Evolutionary conservation across 2,888 invertebrate species (phyloP).

Genomic region (Exephanes ischioxanthus): DNA sequence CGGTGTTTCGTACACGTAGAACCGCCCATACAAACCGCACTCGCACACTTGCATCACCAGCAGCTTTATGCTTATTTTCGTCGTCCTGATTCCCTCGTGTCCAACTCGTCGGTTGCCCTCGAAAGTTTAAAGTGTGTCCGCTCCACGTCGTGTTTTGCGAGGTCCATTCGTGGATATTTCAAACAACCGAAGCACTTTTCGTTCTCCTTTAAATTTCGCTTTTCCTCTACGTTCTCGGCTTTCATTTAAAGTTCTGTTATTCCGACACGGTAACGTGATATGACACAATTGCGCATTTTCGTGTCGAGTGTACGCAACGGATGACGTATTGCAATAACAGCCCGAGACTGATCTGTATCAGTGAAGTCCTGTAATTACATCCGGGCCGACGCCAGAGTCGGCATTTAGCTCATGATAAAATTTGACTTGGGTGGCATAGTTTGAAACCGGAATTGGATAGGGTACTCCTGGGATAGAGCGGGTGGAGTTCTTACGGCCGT

Average conservation of each 20-base stretch:
- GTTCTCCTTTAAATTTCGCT: not conserved
- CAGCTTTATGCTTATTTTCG: constrained; percentile 42
- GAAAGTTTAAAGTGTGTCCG: constrained; percentile 37
- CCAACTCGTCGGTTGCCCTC: constrained; percentile 47
- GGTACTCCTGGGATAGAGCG: too few species aligned
- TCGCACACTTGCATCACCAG: not conserved
- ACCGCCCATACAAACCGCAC: not conserved
- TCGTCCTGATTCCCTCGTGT: constrained; percentile 29
- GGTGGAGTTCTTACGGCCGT: too few species aligned
- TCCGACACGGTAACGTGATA: not conserved
- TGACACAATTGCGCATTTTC: not conserved
- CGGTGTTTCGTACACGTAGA: constrained; percentile 41
- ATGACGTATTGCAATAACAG: not conserved
- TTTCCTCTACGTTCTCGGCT: not conserved
- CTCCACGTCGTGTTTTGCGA: constrained; percentile 9
- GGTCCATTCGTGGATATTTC: not conserved
- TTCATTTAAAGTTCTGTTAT: not conserved
- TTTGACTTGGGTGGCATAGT: too few species aligned
- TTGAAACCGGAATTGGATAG: too few species aligned
- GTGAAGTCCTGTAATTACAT: too few species aligned
- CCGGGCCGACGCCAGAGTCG: too few species aligned
- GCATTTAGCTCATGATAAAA: too few species aligned
- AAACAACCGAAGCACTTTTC: not conserved
- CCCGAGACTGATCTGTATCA: not conserved
- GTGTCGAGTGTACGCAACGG: not conserved